A percentile compares a stretch with the other conserved stretches of the same genome.
Conservation (phyloP, 2,113 vertebrate species). For the Carassius auratus region DNA sequence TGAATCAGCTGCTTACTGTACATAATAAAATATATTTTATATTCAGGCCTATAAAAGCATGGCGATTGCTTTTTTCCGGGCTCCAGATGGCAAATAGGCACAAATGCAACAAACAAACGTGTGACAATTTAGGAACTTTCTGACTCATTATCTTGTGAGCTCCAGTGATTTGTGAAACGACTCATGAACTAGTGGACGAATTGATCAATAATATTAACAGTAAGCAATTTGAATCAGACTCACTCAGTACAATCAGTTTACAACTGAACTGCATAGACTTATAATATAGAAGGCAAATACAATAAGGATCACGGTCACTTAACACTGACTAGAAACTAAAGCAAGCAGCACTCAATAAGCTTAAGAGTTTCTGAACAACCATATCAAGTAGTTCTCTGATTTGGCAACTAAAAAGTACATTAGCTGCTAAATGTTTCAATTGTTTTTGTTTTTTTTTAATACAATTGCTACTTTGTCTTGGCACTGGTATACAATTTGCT, state of each 20-base stretch:
- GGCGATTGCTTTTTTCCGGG: background rate
- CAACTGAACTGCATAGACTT: too few relatives aligned
- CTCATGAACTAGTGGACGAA: background rate
- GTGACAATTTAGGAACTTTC: background rate
- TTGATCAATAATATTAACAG: background rate
- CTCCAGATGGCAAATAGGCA: background rate
- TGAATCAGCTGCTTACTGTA: background rate
- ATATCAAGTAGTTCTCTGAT: background rate
- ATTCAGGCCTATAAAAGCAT: background rate
- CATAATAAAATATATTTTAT: constrained; percentile 7
- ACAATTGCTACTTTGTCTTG: background rate
- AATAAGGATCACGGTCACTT: too few relatives aligned
- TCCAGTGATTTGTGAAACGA: background rate
- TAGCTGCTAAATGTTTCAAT: background rate
- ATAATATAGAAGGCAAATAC: too few relatives aligned
- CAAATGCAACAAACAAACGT: background rate
- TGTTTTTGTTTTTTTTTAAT: background rate
- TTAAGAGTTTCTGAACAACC: background rate
- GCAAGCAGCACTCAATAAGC: background rate
- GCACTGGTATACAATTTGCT: background rate
- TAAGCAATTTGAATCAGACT: background rate
- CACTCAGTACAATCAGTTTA: background rate
- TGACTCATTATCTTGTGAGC: background rate
- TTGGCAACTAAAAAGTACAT: background rate
- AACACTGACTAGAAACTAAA: too few relatives aligned